These are phyloP conservation scores for Meiosimyza decipiens DNA, from an alignment of 2,888 invertebrate species.

Conservation along the genomic window DNA sequence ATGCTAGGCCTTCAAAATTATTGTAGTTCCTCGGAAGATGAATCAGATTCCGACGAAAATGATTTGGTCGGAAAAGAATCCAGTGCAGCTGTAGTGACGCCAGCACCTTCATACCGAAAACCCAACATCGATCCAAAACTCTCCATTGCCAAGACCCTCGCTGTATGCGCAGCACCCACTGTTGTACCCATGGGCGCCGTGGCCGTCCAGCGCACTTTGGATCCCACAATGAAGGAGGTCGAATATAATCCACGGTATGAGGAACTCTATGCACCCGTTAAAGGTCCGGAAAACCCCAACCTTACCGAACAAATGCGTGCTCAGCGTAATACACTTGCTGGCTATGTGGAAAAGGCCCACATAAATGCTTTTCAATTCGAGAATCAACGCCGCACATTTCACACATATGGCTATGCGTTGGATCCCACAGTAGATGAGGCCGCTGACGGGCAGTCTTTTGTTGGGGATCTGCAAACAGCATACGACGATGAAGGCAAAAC, in stretches of 20 bases:
- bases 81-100: not conserved
- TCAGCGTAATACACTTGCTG: constrained; percentile 89
- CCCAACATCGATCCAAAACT: constrained; percentile 68
- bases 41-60: constrained; percentile 69
- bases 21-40: constrained; percentile 74
- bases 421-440: constrained; percentile 86
- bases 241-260: constrained; percentile 93
- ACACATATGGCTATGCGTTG: constrained; percentile 93
- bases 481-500: constrained; percentile 83
- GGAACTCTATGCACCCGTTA: constrained; percentile 90
- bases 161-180: constrained; percentile 84
- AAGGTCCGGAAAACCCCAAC: constrained; percentile 94
- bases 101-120: constrained; percentile 69
- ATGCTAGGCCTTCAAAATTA: constrained; percentile 83
- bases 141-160: constrained; percentile 74
- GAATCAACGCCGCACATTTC: constrained; percentile 93
- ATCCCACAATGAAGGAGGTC: constrained; percentile 84
- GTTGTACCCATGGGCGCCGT: constrained; percentile 83
- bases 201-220: constrained; percentile 78
- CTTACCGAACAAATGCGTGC: constrained; percentile 90
- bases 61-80: not conserved
- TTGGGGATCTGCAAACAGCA: constrained; percentile 74
- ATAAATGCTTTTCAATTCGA: constrained; percentile 98
- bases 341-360: constrained; percentile 94
- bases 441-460: constrained; percentile 68